Conservation (phyloP, 2,113 vertebrate species). For the Galbula dea region DNA sequence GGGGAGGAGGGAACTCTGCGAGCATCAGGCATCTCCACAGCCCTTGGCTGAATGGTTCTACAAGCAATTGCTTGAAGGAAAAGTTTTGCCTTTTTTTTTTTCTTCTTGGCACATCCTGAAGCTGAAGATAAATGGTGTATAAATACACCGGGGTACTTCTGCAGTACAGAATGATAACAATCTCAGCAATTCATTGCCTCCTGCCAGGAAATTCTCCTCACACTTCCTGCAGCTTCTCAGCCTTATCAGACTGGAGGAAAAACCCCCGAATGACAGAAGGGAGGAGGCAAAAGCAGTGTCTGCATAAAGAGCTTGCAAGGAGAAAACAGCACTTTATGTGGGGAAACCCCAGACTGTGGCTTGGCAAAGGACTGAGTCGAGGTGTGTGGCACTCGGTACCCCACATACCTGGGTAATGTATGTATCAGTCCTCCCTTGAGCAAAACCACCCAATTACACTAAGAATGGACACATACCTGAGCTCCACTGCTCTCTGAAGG, state of each 20-base stretch:
- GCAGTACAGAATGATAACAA: slow-evolving; percentile 40
- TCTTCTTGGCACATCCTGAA: background rate
- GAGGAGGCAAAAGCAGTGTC: background rate
- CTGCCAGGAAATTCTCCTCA: background rate
- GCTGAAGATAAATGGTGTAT: background rate
- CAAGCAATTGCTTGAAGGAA: background rate
- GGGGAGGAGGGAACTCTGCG: background rate
- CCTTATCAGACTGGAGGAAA: background rate
- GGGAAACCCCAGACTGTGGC: background rate
- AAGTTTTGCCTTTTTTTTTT: slow-evolving; percentile 11
- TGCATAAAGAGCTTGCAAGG: background rate
- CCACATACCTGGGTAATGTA: accelerated
- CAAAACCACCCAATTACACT: background rate
- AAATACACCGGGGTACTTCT: slow-evolving; percentile 2
- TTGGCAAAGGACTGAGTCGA: background rate
- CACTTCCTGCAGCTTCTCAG: background rate
- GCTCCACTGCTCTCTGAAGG: accelerated
- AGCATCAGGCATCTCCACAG: background rate
- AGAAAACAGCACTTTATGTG: background rate
- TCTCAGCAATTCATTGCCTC: background rate
- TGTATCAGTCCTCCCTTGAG: accelerated
- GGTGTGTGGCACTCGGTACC: accelerated
- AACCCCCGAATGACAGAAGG: background rate
- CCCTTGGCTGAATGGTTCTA: accelerated
- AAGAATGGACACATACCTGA: background rate